phyloP scores from a whole-genome alignment of 1,140 invertebrate species.

The Atta texana region DNA sequence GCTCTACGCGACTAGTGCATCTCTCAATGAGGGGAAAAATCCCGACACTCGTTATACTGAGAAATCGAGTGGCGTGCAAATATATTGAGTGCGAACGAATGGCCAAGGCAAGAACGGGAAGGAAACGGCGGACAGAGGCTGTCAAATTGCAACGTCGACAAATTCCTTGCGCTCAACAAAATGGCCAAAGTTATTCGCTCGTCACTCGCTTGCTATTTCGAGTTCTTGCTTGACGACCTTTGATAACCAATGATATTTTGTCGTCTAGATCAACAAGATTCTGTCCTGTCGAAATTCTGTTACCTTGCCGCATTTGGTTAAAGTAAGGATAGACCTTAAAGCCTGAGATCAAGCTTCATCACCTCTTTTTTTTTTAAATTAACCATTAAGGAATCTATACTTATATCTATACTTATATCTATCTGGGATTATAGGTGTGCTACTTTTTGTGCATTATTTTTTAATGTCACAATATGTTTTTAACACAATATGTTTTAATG shows the following conservation, averaged over 20 bases:
- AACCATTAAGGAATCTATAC: neutral
- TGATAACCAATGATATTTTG: slow-evolving; percentile 26
- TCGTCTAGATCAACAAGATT: slow-evolving; percentile 77
- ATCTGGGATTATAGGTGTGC: neutral
- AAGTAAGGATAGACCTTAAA: slow-evolving; percentile 76
- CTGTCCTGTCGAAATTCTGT: slow-evolving; percentile 39
- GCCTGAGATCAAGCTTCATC: neutral
- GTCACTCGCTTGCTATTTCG: slow-evolving; percentile 79
- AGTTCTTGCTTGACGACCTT: slow-evolving; percentile 58
- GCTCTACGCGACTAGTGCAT: slow-evolving; percentile 17
- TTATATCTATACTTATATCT: too few species aligned
- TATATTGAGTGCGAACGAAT: slow-evolving; percentile 66
- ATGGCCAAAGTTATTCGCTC: slow-evolving; percentile 80
- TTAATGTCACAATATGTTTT: neutral
- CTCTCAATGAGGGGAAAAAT: slow-evolving; percentile 59
- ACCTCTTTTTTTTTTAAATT: neutral
- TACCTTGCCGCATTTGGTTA: slow-evolving; percentile 56
- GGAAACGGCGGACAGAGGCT: slow-evolving; percentile 72
- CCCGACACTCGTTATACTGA: slow-evolving; percentile 58
- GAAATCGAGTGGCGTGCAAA: slow-evolving; percentile 48
- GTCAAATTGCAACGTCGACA: slow-evolving; percentile 82
- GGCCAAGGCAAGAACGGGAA: slow-evolving; percentile 63
- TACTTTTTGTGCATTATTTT: neutral
- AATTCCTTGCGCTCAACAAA: slow-evolving; percentile 83
- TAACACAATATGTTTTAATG: too few species aligned